These are phyloP conservation scores for Platycercus adscitus DNA, from an alignment of 2,113 vertebrate species.

Conservation along the genomic window DNA sequence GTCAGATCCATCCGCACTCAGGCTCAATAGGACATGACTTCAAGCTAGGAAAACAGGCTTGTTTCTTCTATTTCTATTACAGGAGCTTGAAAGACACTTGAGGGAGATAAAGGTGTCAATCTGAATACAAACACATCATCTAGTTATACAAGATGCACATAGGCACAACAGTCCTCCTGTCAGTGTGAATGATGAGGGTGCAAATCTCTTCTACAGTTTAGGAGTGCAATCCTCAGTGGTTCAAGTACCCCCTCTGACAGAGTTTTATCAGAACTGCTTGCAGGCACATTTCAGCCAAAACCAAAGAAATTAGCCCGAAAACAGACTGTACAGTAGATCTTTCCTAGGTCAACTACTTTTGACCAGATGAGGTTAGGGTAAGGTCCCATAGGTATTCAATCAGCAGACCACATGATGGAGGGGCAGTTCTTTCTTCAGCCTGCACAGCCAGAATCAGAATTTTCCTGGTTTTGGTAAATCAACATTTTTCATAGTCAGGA, in stretches of 20 bases:
- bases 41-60: not conserved
- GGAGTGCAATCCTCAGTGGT: not conserved
- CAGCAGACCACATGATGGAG: not conserved
- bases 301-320: not conserved
- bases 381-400: not conserved
- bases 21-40: not conserved
- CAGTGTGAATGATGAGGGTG: fast-evolving
- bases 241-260: not conserved
- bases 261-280: not conserved
- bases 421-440: not conserved
- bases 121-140: not conserved
- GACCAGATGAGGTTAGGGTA: not conserved
- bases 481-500: not conserved
- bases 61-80: not conserved
- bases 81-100: not conserved
- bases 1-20: not conserved
- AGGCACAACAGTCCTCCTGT: not conserved
- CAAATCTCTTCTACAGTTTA: not conserved
- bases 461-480: not conserved
- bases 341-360: not conserved
- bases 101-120: not conserved
- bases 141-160: not conserved
- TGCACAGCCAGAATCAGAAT: not conserved
- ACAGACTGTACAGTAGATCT: not conserved
- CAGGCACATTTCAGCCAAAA: not conserved